These are phyloP conservation scores for Caenorhabditis drosophilae DNA, from an alignment of 2,888 invertebrate species.

Conservation along the genomic window DNA sequence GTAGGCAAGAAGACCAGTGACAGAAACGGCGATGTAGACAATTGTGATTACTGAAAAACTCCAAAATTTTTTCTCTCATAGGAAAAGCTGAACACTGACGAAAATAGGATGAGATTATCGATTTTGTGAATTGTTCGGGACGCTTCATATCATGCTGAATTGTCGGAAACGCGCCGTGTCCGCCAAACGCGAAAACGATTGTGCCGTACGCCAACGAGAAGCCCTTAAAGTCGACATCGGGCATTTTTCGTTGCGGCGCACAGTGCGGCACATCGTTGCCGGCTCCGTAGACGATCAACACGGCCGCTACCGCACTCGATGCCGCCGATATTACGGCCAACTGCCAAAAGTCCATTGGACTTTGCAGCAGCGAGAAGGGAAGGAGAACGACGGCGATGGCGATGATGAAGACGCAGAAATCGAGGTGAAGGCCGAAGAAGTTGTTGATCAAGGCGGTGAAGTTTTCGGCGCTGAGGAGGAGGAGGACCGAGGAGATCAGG, in stretches of 20 bases:
- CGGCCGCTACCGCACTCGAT: constrained; percentile 33
- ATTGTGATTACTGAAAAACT: constrained; percentile 38
- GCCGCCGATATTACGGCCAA: constrained; percentile 18
- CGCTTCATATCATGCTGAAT: constrained; percentile 88
- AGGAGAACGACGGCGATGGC: constrained; percentile 34
- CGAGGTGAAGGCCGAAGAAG: constrained; percentile 39
- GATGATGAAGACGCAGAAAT: constrained; percentile 46
- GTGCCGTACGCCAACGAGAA: constrained; percentile 78
- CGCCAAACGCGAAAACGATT: constrained; percentile 67
- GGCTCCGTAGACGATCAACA: constrained; percentile 28
- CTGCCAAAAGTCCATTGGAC: constrained; percentile 53
- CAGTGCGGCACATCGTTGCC: constrained; percentile 26
- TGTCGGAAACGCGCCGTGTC: constrained; percentile 81
- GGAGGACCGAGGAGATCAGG: constrained; percentile 45
- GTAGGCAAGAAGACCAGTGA: constrained; percentile 44
- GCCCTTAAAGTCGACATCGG: constrained; percentile 74
- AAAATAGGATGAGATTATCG: constrained; percentile 38
- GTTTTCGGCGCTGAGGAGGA: constrained; percentile 49
- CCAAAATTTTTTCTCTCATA: neutral
- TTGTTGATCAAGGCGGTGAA: constrained; percentile 43
- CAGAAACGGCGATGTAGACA: constrained; percentile 45
- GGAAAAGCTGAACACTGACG: constrained; percentile 16
- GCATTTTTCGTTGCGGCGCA: constrained; percentile 15
- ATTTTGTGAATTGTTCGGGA: constrained; percentile 44
- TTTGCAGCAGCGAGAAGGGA: constrained; percentile 44